Evolutionary conservation across 2,888 invertebrate species (phyloP), one percentile per base, ranked within the genome.

Genomic region (Scaptomyza tumidula): DNA sequence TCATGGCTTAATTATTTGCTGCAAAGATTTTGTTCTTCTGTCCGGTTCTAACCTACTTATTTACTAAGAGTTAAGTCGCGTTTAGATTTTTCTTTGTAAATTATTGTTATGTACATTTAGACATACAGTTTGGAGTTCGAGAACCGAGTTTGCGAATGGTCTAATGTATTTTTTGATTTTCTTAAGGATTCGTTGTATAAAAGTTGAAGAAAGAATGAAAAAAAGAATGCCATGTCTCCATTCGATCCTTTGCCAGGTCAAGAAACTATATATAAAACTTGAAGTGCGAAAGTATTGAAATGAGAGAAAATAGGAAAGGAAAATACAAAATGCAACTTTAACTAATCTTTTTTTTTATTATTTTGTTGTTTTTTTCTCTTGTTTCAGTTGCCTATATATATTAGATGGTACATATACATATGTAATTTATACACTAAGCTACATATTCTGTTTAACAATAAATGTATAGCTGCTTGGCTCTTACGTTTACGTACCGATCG

Each of bases 31-130:
- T 41, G 31, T 14, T 16, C 27, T 44, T 35, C 55, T 14, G 69
- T 54, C 63, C 54, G 45, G 37, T 35, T 33, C 57, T 66, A 75
- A 57, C 55, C 84, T 83, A 81, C 65, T 79, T 77, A 71, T 37
- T 53, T 24, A 39, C 76, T 61, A 61, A 13, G 31, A 60, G 52
- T 71, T 50, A 64, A 81, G 78, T 83, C 80, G 83, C 78, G 50
- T 59, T 82, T 76, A 57, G 56, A 53, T 68, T 59, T 68, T 59
- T 58, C 6, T 14, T 81, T 83, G 86, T 87, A 87, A 88, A 87
- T 88, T 87, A 87, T 88, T 88, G 88, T 87, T 85, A 87, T 88
- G 72, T 87, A 87, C 87, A 87, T 81, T 87, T 86, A 86, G 83
- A 85, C 84, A 84, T 88, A 71, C 64, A 71, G 77, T 75, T 75